Evolutionary conservation across 2,113 vertebrate species (phyloP), one percentile per base, ranked within the genome.

Genomic region (Eidolon helvum): DNA sequence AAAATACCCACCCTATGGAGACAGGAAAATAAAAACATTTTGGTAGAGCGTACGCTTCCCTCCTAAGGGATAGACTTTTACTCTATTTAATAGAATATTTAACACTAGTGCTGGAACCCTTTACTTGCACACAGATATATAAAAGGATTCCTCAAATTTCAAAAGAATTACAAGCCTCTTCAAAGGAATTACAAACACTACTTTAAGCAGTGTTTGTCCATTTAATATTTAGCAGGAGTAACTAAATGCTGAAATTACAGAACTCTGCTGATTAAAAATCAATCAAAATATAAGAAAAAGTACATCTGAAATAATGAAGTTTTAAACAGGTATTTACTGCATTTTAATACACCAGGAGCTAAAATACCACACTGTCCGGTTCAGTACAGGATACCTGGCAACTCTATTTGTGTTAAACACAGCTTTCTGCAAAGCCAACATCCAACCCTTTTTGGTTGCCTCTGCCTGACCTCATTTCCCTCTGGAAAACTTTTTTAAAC

Each of bases 161-260:
- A 87, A 83, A 96, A 57, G 68, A 72, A 30, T 61, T 59, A 21
- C 53, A 79, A 86, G 19, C 21, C 38, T 84, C 78, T 16, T 50
- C 50, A 50, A 50, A 50, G 50, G 50, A 50, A 50, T 16, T 50
- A 50, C 50, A 50, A 50, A 50, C 50, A 50, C 50, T 50, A 50
- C 63, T 94, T 91, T 68, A 48, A 88, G 71, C 68, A 78, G 65
- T 65, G 59, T 71, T 93, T 95, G 50, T 96, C 35, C 78, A 83
- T 57, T 96, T 71, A 66, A 19, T 74, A 53, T 48, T 90, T 80
- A 77, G 26, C 59, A 94, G 48, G 48, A 86, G 45, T 90, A 84
- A 96, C 43, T 87, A 69, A 96, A 95, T 84, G 84, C 75, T 95
- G 88, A 97, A 97, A 94, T 97, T 92, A 94, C 91, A 97, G 87